Percentiles rank a stretch among this genome's conserved stretches.
Conservation (phyloP, 1,140 invertebrate genomes). For the Pogonomyrmex californicus region DNA sequence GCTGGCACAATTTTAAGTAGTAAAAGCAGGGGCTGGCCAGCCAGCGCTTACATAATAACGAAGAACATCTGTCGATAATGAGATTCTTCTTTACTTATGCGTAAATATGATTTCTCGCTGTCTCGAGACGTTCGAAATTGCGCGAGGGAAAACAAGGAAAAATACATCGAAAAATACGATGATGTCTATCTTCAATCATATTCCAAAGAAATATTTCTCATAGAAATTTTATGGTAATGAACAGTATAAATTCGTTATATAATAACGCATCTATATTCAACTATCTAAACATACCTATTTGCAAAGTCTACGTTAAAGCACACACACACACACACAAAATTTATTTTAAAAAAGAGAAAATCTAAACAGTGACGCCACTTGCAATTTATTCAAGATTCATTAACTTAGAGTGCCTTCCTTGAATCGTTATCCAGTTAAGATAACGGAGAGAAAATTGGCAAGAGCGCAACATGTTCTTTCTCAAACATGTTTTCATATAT, state of each 20-base stretch:
- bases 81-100: conserved; percentile 15
- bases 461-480: neutral
- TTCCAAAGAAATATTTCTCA: neutral
- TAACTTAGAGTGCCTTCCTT: neutral
- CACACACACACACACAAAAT: too few relatives aligned
- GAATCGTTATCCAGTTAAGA: neutral
- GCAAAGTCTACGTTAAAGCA: neutral
- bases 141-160: neutral
- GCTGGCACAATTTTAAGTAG: conserved; percentile 49
- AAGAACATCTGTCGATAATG: conserved; percentile 44
- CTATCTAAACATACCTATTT: neutral
- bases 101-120: neutral
- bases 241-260: neutral
- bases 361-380: neutral
- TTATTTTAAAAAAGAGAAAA: neutral
- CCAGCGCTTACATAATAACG: conserved; percentile 29
- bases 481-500: neutral
- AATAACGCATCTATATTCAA: neutral
- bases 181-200: too few relatives aligned
- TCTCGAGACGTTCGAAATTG: neutral
- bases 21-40: conserved; percentile 41
- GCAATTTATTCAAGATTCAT: neutral
- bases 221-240: neutral
- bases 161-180: neutral
- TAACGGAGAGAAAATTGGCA: neutral